These are phyloP conservation scores for Spizaetus ornatus DNA, from an alignment of 2,113 vertebrate genomes.

Conservation along the genomic window DNA sequence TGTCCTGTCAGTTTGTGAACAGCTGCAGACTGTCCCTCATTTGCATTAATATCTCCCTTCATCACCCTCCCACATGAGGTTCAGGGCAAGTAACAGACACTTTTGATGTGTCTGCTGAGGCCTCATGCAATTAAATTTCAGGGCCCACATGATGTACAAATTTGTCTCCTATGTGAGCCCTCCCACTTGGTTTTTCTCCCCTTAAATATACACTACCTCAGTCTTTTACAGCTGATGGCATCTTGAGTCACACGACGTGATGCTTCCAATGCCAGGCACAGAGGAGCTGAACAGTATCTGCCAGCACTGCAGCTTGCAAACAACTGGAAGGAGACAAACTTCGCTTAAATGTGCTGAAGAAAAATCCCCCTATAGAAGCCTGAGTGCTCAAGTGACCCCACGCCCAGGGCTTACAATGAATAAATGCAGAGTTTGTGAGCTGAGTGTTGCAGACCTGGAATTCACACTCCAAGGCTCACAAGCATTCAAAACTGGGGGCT, in stretches of 20 bases:
- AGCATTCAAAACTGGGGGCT: neutral
- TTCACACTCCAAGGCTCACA: neutral
- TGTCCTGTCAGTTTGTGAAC: neutral
- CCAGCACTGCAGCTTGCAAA: constrained; percentile 13
- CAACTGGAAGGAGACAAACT: constrained; percentile 21
- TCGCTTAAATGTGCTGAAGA: neutral
- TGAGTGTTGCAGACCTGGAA: neutral
- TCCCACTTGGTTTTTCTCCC: neutral
- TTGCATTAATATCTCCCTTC: neutral
- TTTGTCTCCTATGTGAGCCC: neutral
- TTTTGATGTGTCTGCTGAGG: neutral
- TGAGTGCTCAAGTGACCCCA: neutral
- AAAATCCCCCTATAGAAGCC: neutral
- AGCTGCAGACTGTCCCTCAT: neutral
- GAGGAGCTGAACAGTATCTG: neutral
- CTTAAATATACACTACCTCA: constrained; percentile 3
- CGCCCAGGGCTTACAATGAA: neutral
- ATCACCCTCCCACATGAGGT: neutral
- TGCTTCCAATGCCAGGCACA: neutral
- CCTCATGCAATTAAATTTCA: neutral
- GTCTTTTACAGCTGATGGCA: constrained; percentile 30
- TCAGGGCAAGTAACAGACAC: neutral
- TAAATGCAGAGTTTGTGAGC: neutral
- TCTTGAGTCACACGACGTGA: neutral
- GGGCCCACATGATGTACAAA: neutral